Conservation (phyloP, 2,113 vertebrate species). For the Catagonus wagneri region DNA sequence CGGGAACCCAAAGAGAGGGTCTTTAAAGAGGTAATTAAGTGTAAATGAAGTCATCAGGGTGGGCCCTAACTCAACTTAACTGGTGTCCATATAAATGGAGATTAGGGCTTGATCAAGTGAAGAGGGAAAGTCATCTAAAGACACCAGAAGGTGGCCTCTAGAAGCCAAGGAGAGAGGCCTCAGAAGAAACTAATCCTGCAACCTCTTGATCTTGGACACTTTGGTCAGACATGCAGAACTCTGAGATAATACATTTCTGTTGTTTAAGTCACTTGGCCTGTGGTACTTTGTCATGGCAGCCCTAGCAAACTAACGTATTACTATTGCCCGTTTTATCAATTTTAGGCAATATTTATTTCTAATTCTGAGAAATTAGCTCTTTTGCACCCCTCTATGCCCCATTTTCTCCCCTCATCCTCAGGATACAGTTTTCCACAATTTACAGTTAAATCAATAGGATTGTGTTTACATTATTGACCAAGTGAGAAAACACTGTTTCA, state of each 20-base stretch:
- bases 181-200: background rate
- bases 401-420: background rate
- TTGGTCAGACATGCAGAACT: background rate
- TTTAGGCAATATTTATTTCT: slow-evolving; percentile 24
- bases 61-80: background rate
- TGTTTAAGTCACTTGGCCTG: background rate
- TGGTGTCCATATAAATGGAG: background rate
- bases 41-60: slow-evolving; percentile 13
- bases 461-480: slow-evolving; percentile 56
- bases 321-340: background rate
- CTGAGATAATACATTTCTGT: background rate
- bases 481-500: slow-evolving; percentile 56
- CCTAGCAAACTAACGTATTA: background rate
- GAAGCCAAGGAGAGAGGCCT: background rate
- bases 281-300: background rate
- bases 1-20: too few relatives aligned
- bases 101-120: background rate
- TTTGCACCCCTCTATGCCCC: background rate
- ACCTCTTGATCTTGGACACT: background rate
- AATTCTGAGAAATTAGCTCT: slow-evolving; percentile 51
- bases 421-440: slow-evolving; percentile 36
- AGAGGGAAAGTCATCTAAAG: background rate
- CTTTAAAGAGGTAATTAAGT: background rate
- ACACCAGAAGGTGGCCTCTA: background rate
- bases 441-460: slow-evolving; percentile 64